A percentile compares a stretch with the other conserved stretches of the same genome.
phyloP scores from a whole-genome alignment of 1,140 invertebrate genomes.

The Nixonia krombeini region DNA sequence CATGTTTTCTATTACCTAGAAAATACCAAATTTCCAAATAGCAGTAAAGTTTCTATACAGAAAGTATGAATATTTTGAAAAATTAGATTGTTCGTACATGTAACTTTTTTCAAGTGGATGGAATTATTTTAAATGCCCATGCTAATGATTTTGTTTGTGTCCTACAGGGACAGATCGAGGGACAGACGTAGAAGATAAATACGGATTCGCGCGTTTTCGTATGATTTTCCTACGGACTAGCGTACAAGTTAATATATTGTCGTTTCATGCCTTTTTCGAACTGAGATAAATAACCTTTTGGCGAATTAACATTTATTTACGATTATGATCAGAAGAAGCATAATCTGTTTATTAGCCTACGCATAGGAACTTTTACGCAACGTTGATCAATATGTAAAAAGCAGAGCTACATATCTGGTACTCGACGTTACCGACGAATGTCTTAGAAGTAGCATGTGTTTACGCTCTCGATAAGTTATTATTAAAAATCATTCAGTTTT shows the following conservation, averaged over 20 bases:
- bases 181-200: slow-evolving; percentile 67
- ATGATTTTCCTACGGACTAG: slow-evolving; percentile 46
- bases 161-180: slow-evolving; percentile 67
- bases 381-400: slow-evolving; percentile 7
- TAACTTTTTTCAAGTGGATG: background rate
- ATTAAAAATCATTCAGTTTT: slow-evolving; percentile 28
- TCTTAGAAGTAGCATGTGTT: slow-evolving; percentile 59
- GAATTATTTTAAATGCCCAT: background rate
- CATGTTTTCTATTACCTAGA: too few species aligned
- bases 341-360: slow-evolving; percentile 6
- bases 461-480: slow-evolving; percentile 54
- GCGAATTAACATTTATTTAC: too few species aligned
- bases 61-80: background rate
- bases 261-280: too few species aligned
- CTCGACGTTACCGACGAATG: too few species aligned
- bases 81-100: background rate
- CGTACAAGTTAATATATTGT: background rate
- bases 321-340: too few species aligned
- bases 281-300: too few species aligned
- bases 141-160: slow-evolving; percentile 56
- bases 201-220: slow-evolving; percentile 47
- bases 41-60: too few species aligned
- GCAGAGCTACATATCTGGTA: too few species aligned
- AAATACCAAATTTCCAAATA: too few species aligned
- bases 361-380: too few species aligned